Evolutionary conservation across 92 coral and sea anemone species (phyloP), one percentile per base, ranked within the genome.

Genomic region (Epizoanthus scotinus): DNA sequence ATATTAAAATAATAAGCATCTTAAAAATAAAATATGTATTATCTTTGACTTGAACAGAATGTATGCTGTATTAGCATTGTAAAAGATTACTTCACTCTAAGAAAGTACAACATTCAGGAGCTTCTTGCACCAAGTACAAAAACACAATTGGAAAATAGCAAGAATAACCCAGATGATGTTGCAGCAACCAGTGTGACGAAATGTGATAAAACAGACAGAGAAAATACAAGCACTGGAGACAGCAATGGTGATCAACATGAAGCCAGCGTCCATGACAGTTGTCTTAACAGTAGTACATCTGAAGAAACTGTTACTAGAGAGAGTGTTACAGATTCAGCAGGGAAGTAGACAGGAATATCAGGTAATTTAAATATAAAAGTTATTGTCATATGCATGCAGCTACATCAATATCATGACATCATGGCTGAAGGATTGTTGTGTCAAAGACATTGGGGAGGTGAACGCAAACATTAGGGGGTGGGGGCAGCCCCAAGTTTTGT

Each of bases 101-200:
- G 92, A 68, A 93, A 83, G 60, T 96, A 96, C 89, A 96, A 96
- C 60, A 89, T 96, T 63, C 96, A 89, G 78, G 96, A 89, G 53
- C 85, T 96, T 52, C 89, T 85, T 58, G 68, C 73, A 34, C 75
- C 73, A 50, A 74, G 68, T 47, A 20, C 84, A 50, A 79, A 61
- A 28, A 54, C 78, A 29, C 63, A 10, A 13, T 38, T 25, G 34
- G 22, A 34, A 12, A 2, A 29, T 47, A 47, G 15, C 52, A 47
- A 47, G 40, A 27, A 36, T 3, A 8, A 0, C 38, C 56, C 55
- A 36, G 57, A 24, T 64, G 44, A 64, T 14, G 4, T 5, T 3
- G 21, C 5, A 2, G 12, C 20, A 8, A 40, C 29, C 14, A 13
- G 17, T 20, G 36, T 9, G 2, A 55, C 15, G 20, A 19, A 40